Conservation (phyloP, 2,797 vertebrate genomes). For the Saxicola maurus region DNA sequence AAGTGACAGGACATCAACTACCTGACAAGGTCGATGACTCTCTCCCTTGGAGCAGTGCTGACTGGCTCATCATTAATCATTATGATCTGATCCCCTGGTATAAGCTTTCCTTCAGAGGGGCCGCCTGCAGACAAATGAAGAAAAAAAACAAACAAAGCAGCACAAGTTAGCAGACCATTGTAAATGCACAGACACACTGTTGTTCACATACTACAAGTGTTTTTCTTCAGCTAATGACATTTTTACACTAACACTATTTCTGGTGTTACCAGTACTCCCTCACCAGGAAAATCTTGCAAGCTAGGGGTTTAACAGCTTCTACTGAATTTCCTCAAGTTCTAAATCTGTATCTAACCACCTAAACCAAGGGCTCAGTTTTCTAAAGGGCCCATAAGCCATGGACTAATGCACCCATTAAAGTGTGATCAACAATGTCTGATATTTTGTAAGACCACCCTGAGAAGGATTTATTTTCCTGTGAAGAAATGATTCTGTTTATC, state of each 20-base stretch:
- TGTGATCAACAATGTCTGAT: neutral
- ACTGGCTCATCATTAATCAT: slow-evolving; percentile 98
- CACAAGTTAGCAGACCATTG: slow-evolving; percentile 21
- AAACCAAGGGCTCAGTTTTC: neutral
- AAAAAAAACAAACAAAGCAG: neutral
- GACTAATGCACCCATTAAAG: neutral
- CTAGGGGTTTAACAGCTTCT: neutral
- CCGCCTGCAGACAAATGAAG: slow-evolving; percentile 77
- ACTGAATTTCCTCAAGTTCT: neutral
- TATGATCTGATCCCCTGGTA: slow-evolving; percentile 97
- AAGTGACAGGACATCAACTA: slow-evolving; percentile 66
- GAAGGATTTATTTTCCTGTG: neutral
- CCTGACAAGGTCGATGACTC: slow-evolving; percentile 98
- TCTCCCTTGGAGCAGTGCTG: slow-evolving; percentile 90
- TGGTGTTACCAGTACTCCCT: neutral
- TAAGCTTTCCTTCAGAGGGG: slow-evolving; percentile 94
- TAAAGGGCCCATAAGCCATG: rapidly evolving
- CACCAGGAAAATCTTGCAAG: neutral
- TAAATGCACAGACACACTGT: neutral
- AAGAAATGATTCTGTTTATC: neutral
- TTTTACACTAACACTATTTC: neutral
- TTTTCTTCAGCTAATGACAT: neutral
- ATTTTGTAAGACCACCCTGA: neutral
- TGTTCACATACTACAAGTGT: neutral
- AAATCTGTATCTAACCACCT: neutral